These are phyloP conservation scores for Agonopterix arenella DNA, from an alignment of 2,888 invertebrate genomes.

Conservation along the genomic window DNA sequence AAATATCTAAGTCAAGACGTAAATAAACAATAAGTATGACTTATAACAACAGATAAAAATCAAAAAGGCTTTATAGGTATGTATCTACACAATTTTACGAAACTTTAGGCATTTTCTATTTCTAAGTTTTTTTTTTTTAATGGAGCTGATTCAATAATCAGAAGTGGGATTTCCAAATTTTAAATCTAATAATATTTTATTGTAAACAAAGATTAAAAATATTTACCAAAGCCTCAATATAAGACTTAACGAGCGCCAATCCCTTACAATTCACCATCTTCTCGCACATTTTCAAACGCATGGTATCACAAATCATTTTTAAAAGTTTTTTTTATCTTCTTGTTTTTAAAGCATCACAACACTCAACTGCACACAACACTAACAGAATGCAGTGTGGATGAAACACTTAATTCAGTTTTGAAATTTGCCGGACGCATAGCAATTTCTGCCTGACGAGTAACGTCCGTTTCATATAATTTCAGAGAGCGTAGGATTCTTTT, in stretches of 20 bases:
- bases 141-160: no score
- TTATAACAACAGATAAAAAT: no score
- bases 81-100: no score
- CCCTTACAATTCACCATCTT: conserved; percentile 62
- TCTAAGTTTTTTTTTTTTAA: no score
- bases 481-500: neutral
- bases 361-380: conserved; percentile 30
- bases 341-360: conserved; percentile 19
- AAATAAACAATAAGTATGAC: no score
- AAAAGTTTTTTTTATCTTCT: conserved; percentile 13
- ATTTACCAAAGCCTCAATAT: conserved; percentile 58
- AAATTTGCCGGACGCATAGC: conserved; percentile 53
- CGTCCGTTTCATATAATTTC: conserved; percentile 13
- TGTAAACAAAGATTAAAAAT: no score
- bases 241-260: conserved; percentile 55
- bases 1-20: no score
- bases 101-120: no score
- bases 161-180: no score
- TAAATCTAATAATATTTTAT: no score
- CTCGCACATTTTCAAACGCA: conserved; percentile 60
- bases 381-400: conserved; percentile 30
- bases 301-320: conserved; percentile 60
- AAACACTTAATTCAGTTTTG: conserved; percentile 45
- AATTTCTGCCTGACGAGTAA: conserved; percentile 29
- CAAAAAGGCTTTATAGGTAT: no score